Evolutionary conservation across 1,140 invertebrate species (phyloP), one percentile per base, ranked within the genome.

Genomic region (Pseudomyrmex cubaensis): DNA sequence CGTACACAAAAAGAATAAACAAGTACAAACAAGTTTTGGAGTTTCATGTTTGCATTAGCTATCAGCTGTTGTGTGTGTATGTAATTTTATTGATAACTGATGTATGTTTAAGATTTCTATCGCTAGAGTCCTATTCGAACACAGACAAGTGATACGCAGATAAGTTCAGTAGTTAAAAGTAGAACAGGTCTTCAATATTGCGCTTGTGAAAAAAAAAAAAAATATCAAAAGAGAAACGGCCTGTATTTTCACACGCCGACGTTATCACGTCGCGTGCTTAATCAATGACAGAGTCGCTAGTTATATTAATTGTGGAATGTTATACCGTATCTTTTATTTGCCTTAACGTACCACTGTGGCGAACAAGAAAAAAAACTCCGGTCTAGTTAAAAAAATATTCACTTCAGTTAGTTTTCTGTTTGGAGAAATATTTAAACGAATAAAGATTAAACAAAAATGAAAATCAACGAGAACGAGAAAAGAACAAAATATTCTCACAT

Each of bases 31-130:
- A 48, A 82, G 17, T 4, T 35, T 35, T 13, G 12, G 4, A 50
- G 3, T 20, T 64, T 75, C 20, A 25, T 82, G 44, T 85, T 75
- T 83, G n/a, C 82, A 75, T 2, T 69, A 69, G 62, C 20, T 69
- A 75, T 69, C 70, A 69, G 56, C 25, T 75, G 76, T 85, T 61
- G 61, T 35, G 0, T 25, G 35, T 35, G 35, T 35, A 35, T 35
- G 35, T 35, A 35, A 82, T 74, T 67, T 74, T 17, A 74, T 66
- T 62, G 78, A 75, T 85, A 75, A 46, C 20, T 2, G 20, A 48
- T 74, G 62, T n/a, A 83, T 35, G 25, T 12, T 8, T 15, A 48
- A 50, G 25, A 66, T 66, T 15, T 15, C 15, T 8, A 56, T 54
- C 13, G 8, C 17, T 20, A 15, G 44, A 70, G 35, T 25, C 72